phyloP scores from a whole-genome alignment of 37 sponge, comb jelly and placozoan species.

The Amphimedon queenslandica region DNA sequence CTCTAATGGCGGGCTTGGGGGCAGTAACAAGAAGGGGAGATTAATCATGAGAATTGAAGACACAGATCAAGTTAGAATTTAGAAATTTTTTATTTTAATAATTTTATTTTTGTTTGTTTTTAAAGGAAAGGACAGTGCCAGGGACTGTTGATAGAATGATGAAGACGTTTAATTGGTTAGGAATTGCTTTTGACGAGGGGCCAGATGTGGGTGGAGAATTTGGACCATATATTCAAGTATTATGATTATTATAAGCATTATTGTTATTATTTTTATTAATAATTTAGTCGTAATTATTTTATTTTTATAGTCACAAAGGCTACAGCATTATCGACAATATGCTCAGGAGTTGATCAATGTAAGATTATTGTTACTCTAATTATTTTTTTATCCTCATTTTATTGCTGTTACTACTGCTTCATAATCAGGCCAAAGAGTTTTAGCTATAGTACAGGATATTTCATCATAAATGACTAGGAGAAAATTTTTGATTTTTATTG shows the following conservation, averaged over 20 bases:
- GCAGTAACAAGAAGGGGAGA: too few relatives aligned
- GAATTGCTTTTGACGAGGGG: constrained; percentile 72
- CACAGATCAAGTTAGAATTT: constrained; percentile 56
- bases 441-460: too few relatives aligned
- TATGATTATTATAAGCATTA: background rate
- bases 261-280: background rate
- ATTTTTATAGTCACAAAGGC: constrained; percentile 48
- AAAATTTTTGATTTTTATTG: too few relatives aligned
- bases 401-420: too few relatives aligned
- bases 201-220: constrained; percentile 40
- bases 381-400: too few relatives aligned
- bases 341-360: constrained; percentile 24
- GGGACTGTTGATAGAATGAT: constrained; percentile 31
- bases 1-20: constrained; percentile 39
- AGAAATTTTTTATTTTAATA: background rate
- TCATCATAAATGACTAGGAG: too few relatives aligned
- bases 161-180: constrained; percentile 46
- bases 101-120: background rate
- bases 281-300: background rate
- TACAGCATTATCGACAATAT: constrained; percentile 22
- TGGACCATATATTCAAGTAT: constrained; percentile 76
- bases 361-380: background rate
- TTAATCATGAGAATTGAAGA: constrained; percentile 79
- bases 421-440: too few relatives aligned
- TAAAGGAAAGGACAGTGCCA: constrained; percentile 49